Evolutionary conservation across 2,797 vertebrate genomes (phyloP), one percentile per base, ranked within the genome.

Genomic region (Heterohyrax brucei): DNA sequence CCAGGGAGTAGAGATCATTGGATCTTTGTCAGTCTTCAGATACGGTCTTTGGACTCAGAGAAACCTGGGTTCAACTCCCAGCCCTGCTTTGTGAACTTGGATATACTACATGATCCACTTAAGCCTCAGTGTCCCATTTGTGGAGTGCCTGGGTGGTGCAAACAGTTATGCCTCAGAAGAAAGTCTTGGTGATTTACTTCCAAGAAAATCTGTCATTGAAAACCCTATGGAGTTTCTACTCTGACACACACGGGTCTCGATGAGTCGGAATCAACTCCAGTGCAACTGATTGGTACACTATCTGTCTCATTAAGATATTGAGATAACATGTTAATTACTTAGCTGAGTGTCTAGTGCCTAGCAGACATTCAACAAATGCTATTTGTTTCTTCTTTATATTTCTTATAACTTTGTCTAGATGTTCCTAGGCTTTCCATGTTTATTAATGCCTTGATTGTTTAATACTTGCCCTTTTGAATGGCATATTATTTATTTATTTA

Each of bases 401-500:
- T 30, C 46, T 59, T 78, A 50, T 81, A 64, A 95, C 72, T 94
- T 79, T 75, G 33, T 82, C 10, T 10, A 61, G 24, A 39, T 53
- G 80, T 91, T 87, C 84, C 94, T 39, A 66, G 77, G 77, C 21
- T 79, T 89, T 79, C 39, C n/a, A 39, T 91, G 70, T 88, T 95
- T 92, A 75, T 39, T 62, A 56, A 93, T 92, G 39, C 53, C 48
- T 85, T 92, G 33, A n/a, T 83, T 79, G 83, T 77, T 85, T 91
- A 83, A 88, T 93, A 44, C n/a, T 90, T 59, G 22, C 86, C 22
- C 19, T 93, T 48, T 48, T 92, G 88, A 95, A 79, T 90, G 46
- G 13, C 30, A 68, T 72, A 33, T 92, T 86, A 61, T 82, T 90
- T 84, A 86, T 30, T 94, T 92, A 84, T 93, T 88, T 28, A 95